Evolutionary conservation across 1,140 invertebrate genomes (phyloP).

Genomic region (Nebria ingens): DNA sequence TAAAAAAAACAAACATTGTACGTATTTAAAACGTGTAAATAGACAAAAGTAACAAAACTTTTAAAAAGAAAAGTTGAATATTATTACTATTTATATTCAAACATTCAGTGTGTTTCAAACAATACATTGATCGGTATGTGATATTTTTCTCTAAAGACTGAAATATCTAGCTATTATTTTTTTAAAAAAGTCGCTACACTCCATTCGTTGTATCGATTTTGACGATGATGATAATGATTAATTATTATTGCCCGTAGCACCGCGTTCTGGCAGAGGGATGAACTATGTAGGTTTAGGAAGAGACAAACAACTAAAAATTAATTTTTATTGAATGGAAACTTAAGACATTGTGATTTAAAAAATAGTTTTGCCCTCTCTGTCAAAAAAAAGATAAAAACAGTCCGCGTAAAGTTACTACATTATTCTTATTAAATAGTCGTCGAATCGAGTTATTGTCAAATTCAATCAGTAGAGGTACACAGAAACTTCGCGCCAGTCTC

Average conservation of each 20-base stretch:
- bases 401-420: constrained; percentile 4
- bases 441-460: background rate
- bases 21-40: background rate
- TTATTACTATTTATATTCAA: constrained; percentile 9
- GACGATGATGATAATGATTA: constrained; percentile 1
- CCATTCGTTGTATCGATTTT: background rate
- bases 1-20: background rate
- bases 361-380: too few relatives aligned
- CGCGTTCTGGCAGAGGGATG: background rate
- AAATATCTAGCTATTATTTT: constrained; percentile 32
- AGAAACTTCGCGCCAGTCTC: background rate
- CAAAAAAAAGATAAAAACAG: too few relatives aligned
- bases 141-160: constrained; percentile 34
- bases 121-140: constrained; percentile 28
- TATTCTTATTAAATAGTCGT: background rate
- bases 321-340: too few relatives aligned
- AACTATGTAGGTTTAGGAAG: too few relatives aligned
- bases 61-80: background rate
- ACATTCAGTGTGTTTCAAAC: background rate
- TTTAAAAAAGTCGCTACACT: constrained; percentile 15
- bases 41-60: background rate
- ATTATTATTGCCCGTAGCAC: background rate
- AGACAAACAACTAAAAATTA: too few relatives aligned
- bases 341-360: too few relatives aligned
- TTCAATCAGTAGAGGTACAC: background rate